Evolutionary conservation across 1,140 invertebrate genomes (phyloP), one percentile per base, ranked within the genome.

Genomic region (Alviniconcha marisindica): DNA sequence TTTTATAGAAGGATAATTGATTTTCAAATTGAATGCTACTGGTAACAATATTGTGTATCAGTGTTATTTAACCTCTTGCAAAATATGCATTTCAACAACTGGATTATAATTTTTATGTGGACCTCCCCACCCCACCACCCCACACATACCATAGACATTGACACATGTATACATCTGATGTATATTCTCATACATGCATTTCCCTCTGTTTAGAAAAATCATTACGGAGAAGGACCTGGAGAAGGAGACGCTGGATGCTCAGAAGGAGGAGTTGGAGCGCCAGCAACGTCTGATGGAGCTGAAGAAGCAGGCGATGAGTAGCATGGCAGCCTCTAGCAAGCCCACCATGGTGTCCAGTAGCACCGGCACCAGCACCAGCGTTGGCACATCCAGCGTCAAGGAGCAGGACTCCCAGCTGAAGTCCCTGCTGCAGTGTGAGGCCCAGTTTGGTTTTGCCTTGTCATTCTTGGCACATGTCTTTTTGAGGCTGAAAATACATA

Each of bases 211-310:
- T 87, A 95, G 97, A 60, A 97, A 98, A 93, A 97, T 99, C 0
- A 96, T 98, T 95, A 96, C 97, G 90, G 97, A 98, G 89, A 96
- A 96, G 78, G 96, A 98, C 89, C 92, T 99, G 71, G 98, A 99
- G 91, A 96, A 97, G 86, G 96, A 96, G 14, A 99, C 98, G 10
- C 91, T 98, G n/a, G 96, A 96, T 36, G 98, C 98, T 2, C 97
- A 99, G 91, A 94, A 97, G 48, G 97, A 98, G 91, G 98, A 99
- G 93, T 96, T 96, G 87, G 97, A 98, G 91, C 94, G 98, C 66
- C 92, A 93, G 81, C 89, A 91, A 76, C 88, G 94, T 56, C 82
- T 94, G 21, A 88, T 87, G 83, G 92, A 92, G 78, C 82, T 88
- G 18, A 88, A 91, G 86, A 90, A 90, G 80, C 82, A 83, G 10